Conservation (phyloP, 2,797 vertebrate species). For the Carcharodon carcharias region DNA sequence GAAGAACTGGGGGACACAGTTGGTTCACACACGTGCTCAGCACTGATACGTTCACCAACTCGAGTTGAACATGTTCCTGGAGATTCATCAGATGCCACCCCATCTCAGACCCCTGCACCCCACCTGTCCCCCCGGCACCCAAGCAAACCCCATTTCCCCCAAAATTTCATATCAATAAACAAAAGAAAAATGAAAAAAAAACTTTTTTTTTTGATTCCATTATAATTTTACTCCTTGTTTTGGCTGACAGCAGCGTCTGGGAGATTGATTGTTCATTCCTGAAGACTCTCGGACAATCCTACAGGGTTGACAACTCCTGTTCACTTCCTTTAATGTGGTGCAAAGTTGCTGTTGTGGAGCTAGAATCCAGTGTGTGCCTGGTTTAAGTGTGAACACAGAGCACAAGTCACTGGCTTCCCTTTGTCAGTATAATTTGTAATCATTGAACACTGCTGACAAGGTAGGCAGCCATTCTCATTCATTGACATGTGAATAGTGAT, state of each 20-base stretch:
- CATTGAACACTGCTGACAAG: neutral
- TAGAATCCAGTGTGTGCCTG: neutral
- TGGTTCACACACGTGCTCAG: no score
- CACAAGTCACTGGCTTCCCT: neutral
- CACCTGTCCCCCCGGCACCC: no score
- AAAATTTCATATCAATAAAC: no score
- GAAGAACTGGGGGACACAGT: no score
- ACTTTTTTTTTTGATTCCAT: neutral
- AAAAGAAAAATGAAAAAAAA: no score
- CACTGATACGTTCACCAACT: no score
- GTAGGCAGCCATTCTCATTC: neutral
- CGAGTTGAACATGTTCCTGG: no score
- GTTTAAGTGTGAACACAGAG: neutral
- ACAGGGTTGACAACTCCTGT: neutral
- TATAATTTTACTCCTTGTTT: no score
- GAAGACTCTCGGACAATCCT: neutral
- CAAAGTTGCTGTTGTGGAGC: neutral
- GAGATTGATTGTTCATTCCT: neutral
- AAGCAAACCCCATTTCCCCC: no score
- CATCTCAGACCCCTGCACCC: no score
- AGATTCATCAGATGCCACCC: no score
- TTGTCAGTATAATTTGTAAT: neutral
- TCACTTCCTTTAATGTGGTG: neutral
- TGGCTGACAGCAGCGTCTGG: neutral
- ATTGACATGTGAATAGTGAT: neutral